Base-by-base conservation (phyloP, 2,888 invertebrate genomes). In the Alentia gelatinosa region DNA sequence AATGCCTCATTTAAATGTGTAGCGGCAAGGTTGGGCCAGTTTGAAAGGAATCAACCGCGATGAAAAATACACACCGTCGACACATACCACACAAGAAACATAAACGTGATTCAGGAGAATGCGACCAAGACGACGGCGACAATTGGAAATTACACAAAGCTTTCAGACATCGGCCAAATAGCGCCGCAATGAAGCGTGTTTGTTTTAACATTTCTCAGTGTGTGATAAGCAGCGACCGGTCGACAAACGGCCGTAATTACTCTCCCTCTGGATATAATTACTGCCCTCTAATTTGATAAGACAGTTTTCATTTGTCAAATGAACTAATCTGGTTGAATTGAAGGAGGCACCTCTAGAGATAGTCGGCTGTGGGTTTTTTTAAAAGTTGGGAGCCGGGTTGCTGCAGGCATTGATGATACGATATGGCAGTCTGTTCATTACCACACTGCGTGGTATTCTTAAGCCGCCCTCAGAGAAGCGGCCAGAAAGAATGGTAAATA, bases 221-320 rank as follows among this genome's bases (percentile, higher is more conserved):
- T 86, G 47, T 86, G 50, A 86, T 86, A 42, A 30, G 79, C 86
- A 15, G 39, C 9, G n/a, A 19, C 83, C 37, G 83, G 39, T 23
- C 15, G 39, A 83, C 83, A 83, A 83, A 37, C 40, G 83, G 3
- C 5, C 35, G 86, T 86, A 86, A 86, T 86, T 47, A 86, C 47
- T 47, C 26, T 23, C 26, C 86, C 86, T 86, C 86, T 47, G 86
- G 86, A 86, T 86, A 86, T 50, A 86, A 86, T 86, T 86, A 86
- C 42, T 86, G 47, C 35, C 83, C 39, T 83, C 83, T 86, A 42
- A 86, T 47, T 86, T 47, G 86, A 86, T 86, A 86, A 86, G 86
- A 42, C 83, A 40, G 47, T 86, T 86, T 86, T 50, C 86, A 86
- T 86, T 86, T 86, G 86, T 86, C 86, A 42, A 40, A 86, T 86